These are phyloP conservation scores for Aporophyla nigra DNA, from an alignment of 2,888 invertebrate genomes.

Conservation along the genomic window DNA sequence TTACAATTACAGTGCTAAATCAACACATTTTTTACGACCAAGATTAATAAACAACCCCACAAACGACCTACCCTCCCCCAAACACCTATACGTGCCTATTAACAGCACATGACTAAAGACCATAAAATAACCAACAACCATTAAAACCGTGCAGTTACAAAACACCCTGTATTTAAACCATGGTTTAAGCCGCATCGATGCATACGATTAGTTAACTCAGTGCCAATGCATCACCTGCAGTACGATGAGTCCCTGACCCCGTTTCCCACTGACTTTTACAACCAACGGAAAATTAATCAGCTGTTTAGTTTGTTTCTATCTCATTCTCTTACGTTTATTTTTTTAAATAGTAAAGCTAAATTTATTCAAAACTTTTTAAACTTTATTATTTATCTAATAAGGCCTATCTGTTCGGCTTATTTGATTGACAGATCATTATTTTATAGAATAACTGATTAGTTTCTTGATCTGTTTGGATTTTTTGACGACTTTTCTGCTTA, in stretches of 20 bases:
- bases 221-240: slow-evolving; percentile 52
- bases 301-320: slow-evolving; percentile 15
- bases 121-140: slow-evolving; percentile 19
- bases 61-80: background rate
- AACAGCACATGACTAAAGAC: slow-evolving; percentile 8
- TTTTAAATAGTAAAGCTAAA: background rate
- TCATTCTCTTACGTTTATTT: background rate
- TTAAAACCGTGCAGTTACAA: slow-evolving; percentile 32
- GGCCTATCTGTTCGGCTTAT: background rate
- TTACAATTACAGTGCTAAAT: background rate
- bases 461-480: background rate
- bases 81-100: slow-evolving; percentile 17
- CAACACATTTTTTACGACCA: background rate
- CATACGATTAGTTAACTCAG: slow-evolving; percentile 52
- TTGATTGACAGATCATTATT: background rate
- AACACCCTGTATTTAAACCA: slow-evolving; percentile 40
- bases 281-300: slow-evolving; percentile 41
- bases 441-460: background rate
- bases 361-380: background rate
- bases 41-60: background rate
- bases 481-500: background rate
- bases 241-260: slow-evolving; percentile 52
- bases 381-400: background rate
- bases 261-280: slow-evolving; percentile 43
- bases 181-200: slow-evolving; percentile 50